phyloP scores from a whole-genome alignment of 2,113 vertebrate species.

The Butorides virescens region DNA sequence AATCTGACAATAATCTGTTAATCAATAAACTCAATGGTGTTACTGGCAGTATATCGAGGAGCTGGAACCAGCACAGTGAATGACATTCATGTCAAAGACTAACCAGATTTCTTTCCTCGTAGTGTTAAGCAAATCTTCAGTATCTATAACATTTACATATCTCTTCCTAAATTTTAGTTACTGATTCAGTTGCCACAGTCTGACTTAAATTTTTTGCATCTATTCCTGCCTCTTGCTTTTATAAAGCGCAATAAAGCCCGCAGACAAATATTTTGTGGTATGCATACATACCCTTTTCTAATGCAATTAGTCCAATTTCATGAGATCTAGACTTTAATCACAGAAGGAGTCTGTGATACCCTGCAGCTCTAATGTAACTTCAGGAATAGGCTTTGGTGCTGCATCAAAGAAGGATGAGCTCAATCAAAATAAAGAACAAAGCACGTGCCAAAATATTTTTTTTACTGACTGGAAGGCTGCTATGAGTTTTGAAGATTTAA shows the following conservation, averaged over 20 bases:
- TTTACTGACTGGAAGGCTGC: not conserved
- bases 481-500: not conserved
- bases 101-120: not conserved
- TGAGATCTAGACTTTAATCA: not conserved
- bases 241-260: not conserved
- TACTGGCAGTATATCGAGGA: not conserved
- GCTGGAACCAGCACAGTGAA: not conserved
- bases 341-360: not conserved
- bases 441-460: not conserved
- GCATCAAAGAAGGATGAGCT: not conserved
- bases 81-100: not conserved
- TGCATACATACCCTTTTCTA: not conserved
- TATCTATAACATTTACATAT: not conserved
- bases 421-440: not conserved
- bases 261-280: not conserved
- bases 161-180: not conserved
- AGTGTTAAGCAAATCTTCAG: not conserved
- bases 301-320: not conserved
- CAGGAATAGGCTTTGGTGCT: not conserved
- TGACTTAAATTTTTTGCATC: not conserved
- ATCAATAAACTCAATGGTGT: not conserved
- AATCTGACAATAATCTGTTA: not conserved
- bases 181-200: not conserved
- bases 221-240: not conserved
- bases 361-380: not conserved